These are phyloP conservation scores for Platerodrilus igneus DNA, from an alignment of 2,888 invertebrate species.

Conservation along the genomic window DNA sequence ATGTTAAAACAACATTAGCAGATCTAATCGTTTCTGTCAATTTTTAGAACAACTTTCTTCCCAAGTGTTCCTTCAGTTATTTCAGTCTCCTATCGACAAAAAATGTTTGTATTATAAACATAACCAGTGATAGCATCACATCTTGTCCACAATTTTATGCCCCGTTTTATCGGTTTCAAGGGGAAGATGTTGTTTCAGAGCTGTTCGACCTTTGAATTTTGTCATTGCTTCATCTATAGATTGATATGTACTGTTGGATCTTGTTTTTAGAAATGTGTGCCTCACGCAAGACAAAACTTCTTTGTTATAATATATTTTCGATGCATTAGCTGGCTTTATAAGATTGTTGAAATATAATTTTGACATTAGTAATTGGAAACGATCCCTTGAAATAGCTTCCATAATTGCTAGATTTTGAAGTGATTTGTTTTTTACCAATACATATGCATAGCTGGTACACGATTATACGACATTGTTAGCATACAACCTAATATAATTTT, in stretches of 20 bases:
- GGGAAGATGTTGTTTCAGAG: not conserved
- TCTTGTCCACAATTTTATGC: not conserved
- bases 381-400: constrained; percentile 4
- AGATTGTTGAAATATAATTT: not conserved
- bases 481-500: too few species aligned
- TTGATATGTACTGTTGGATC: too few species aligned
- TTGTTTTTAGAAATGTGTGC: not conserved
- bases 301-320: not conserved
- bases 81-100: not conserved
- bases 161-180: not conserved
- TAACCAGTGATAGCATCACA: not conserved
- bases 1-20: too few species aligned
- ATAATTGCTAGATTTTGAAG: not conserved
- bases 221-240: too few species aligned
- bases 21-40: too few species aligned
- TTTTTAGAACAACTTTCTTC: too few species aligned
- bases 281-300: not conserved
- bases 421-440: too few species aligned
- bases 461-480: too few species aligned
- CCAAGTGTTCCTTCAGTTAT: too few species aligned
- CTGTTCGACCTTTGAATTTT: too few species aligned
- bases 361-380: constrained; percentile 2
- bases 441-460: too few species aligned
- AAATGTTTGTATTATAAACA: not conserved
- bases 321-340: too few species aligned